Percentiles rank a stretch among this genome's conserved stretches.
These are phyloP conservation scores for Drosophila limbata DNA, from an alignment of 2,888 invertebrate genomes.

Conservation along the genomic window DNA sequence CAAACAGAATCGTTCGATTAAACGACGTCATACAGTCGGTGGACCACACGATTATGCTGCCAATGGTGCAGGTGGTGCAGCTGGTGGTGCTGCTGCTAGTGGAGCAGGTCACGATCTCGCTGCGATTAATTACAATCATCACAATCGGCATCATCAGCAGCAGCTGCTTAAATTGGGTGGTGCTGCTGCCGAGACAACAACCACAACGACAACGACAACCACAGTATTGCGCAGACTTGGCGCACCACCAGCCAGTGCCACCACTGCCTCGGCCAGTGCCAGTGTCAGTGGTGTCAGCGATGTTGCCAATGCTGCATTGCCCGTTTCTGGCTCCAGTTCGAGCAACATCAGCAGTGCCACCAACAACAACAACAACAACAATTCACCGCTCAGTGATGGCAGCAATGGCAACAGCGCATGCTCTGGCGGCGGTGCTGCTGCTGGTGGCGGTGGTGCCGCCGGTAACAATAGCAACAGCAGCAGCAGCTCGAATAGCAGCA, in stretches of 20 bases:
- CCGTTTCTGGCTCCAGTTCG: conserved; percentile 27
- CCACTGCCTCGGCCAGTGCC: conserved; percentile 34
- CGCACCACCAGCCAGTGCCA: conserved; percentile 52
- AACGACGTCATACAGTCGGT: conserved; percentile 96
- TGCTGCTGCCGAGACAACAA: conserved; percentile 66
- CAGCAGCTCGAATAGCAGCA: conserved; percentile 50
- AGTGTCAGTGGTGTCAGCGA: conserved; percentile 33
- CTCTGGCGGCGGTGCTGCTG: conserved; percentile 9
- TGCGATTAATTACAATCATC: conserved; percentile 72
- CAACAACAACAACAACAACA: conserved; percentile 66
- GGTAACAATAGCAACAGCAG: conserved; percentile 25
- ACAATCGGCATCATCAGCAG: conserved; percentile 74
- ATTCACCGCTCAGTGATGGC: conserved; percentile 68
- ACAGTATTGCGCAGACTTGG: conserved; percentile 68
- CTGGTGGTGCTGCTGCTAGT: background rate
- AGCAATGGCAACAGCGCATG: conserved; percentile 65
- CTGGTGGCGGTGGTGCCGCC: background rate
- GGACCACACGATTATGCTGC: conserved; percentile 92
- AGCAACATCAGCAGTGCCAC: conserved; percentile 58
- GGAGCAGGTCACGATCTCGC: conserved; percentile 60
- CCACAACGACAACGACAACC: conserved; percentile 68
- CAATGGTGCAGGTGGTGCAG: conserved; percentile 34
- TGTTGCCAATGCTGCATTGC: conserved; percentile 40
- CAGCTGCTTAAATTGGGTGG: conserved; percentile 63
- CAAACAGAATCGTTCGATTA: conserved; percentile 88